Conservation (phyloP, 2,888 invertebrate species). For the Chrysodeixis includens region DNA sequence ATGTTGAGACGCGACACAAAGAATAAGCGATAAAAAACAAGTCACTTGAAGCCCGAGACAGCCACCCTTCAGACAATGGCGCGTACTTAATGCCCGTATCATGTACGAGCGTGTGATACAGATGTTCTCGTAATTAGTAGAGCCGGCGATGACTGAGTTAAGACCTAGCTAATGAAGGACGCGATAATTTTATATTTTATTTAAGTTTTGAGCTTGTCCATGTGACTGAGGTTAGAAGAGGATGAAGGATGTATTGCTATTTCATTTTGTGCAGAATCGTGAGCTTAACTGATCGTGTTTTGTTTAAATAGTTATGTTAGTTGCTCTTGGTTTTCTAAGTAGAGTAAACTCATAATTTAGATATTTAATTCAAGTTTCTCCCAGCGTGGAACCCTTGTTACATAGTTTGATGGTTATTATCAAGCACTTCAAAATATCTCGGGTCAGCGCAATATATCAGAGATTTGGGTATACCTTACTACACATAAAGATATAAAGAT, state of each 20-base stretch:
- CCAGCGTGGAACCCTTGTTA: background rate
- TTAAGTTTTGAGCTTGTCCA: conserved; percentile 11
- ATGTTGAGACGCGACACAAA: conserved; percentile 56
- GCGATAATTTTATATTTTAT: conserved; percentile 51
- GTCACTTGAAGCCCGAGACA: conserved; percentile 82
- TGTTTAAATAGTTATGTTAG: background rate
- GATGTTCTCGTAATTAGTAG: conserved; percentile 74
- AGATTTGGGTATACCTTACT: background rate
- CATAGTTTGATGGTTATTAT: conserved; percentile 1
- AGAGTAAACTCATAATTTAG: background rate
- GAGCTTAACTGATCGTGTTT: background rate
- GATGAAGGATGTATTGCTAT: background rate
- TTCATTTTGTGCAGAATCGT: background rate
- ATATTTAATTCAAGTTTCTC: conserved; percentile 1
- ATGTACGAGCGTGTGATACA: conserved; percentile 69
- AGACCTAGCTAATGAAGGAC: conserved; percentile 60
- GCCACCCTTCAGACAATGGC: conserved; percentile 84
- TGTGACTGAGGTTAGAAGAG: background rate
- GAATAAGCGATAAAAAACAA: conserved; percentile 82
- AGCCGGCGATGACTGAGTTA: conserved; percentile 54
- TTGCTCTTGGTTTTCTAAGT: no score
- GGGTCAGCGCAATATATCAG: background rate
- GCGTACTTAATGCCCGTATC: conserved; percentile 81
- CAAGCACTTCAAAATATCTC: background rate
- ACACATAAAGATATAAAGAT: conserved; percentile 7